Evolutionary conservation across 2,888 invertebrate species (phyloP).

Genomic region (Trisateles emortualis): DNA sequence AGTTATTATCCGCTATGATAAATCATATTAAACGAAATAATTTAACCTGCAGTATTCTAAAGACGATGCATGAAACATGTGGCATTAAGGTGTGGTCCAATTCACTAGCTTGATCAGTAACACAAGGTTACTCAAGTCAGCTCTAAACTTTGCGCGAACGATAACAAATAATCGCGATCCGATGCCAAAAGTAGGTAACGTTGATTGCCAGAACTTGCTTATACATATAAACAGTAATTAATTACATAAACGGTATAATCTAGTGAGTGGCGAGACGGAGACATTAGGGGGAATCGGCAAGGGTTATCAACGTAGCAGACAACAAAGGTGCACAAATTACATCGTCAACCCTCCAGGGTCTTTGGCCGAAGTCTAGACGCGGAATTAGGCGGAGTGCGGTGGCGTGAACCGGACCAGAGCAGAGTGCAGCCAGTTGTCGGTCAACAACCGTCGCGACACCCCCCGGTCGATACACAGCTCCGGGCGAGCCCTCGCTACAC

Average conservation of each 20-base stretch:
- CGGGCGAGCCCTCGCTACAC: conserved; percentile 15
- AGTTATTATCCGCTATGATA: neutral
- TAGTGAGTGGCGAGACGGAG: conserved; percentile 12
- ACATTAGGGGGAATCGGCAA: conserved; percentile 13
- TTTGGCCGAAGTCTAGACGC: conserved; percentile 65
- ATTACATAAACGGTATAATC: conserved; percentile 12
- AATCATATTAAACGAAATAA: no score
- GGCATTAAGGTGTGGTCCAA: neutral
- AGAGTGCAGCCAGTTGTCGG: conserved; percentile 42
- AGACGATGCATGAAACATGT: neutral
- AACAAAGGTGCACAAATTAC: conserved; percentile 52
- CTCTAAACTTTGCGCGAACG: conserved; percentile 5
- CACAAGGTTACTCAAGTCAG: conserved; percentile 4
- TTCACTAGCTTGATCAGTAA: neutral
- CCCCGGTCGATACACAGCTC: conserved; percentile 47
- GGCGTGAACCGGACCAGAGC: conserved; percentile 35
- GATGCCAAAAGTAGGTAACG: conserved; percentile 28
- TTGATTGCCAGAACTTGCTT: conserved; percentile 7
- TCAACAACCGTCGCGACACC: conserved; percentile 56
- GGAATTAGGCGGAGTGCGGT: conserved; percentile 52
- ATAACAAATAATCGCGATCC: conserved; percentile 13
- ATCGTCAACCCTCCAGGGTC: conserved; percentile 49
- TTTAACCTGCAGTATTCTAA: neutral
- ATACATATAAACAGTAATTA: conserved; percentile 15
- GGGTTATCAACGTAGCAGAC: conserved; percentile 42